Evolutionary conservation across 2,888 invertebrate genomes (phyloP).

Genomic region (Apodemia zela): DNA sequence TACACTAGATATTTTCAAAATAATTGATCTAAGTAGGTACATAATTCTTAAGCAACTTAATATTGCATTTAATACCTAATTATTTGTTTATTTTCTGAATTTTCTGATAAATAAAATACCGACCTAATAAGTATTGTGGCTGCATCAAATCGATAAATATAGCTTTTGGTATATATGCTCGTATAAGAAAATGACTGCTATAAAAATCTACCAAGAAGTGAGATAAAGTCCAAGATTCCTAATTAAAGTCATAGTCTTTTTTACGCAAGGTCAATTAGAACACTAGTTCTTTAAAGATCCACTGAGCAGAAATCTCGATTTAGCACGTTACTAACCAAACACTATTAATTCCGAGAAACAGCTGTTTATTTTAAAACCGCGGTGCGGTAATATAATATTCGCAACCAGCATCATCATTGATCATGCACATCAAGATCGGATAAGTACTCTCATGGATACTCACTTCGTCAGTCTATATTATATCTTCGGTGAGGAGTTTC

Average conservation of each 20-base stretch:
- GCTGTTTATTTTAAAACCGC: conserved; percentile 73
- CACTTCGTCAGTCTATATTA: conserved; percentile 51
- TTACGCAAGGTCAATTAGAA: conserved; percentile 1
- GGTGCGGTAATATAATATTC: conserved; percentile 55
- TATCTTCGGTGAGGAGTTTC: conserved; percentile 54
- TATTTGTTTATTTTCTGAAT: too few relatives aligned
- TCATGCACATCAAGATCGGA: conserved; percentile 19
- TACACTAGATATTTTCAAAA: too few relatives aligned
- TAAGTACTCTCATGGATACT: conserved; percentile 49
- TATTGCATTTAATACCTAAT: too few relatives aligned
- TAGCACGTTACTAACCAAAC: conserved; percentile 56
- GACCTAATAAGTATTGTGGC: neutral
- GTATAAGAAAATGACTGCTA: neutral
- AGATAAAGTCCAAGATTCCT: too few relatives aligned
- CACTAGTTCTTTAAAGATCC: neutral
- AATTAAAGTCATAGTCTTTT: neutral
- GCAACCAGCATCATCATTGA: conserved; percentile 36
- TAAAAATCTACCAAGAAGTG: neutral
- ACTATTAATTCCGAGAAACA: conserved; percentile 67
- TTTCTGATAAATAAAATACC: too few relatives aligned
- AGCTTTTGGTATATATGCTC: neutral
- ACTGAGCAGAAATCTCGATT: conserved; percentile 51
- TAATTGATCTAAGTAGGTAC: too few relatives aligned
- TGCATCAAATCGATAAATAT: neutral
- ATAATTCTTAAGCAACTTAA: too few relatives aligned